Evolutionary conservation across 1,140 invertebrate genomes (phyloP).

Genomic region (Halictus rubicundus): DNA sequence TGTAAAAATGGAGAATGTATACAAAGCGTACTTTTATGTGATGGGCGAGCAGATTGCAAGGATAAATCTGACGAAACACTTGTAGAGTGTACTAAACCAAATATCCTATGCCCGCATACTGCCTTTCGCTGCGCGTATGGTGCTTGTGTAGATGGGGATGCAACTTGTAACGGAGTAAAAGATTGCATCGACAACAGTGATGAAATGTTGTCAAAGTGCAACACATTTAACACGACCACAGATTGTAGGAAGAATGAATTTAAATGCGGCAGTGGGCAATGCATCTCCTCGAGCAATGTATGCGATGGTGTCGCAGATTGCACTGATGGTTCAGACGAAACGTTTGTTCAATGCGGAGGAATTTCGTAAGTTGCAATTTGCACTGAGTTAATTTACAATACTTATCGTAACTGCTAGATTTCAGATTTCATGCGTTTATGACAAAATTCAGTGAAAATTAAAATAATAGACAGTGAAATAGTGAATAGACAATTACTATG

Average conservation of each 20-base stretch:
- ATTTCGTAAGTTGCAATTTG: conserved; percentile 52
- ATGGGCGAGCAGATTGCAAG: conserved; percentile 81
- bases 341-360: conserved; percentile 76
- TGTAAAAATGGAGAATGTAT: conserved; percentile 76
- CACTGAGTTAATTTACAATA: too few relatives aligned
- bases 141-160: conserved; percentile 81
- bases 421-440: too few relatives aligned
- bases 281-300: conserved; percentile 60
- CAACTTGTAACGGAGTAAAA: conserved; percentile 81
- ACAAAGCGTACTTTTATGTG: conserved; percentile 75
- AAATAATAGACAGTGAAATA: too few relatives aligned
- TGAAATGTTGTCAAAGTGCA: conserved; percentile 77
- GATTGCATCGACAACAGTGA: conserved; percentile 88
- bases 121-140: conserved; percentile 83
- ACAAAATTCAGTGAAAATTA: too few relatives aligned
- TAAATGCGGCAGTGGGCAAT: conserved; percentile 72
- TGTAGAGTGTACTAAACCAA: conserved; percentile 75
- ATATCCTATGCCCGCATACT: conserved; percentile 75
- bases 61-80: conserved; percentile 84
- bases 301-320: conserved; percentile 83
- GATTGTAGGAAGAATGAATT: conserved; percentile 63
- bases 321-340: conserved; percentile 83
- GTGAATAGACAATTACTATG: background rate
- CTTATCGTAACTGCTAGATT: too few relatives aligned
- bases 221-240: background rate